Conservation (phyloP, 2,888 invertebrate genomes). For the Dichetophora obliterata region DNA sequence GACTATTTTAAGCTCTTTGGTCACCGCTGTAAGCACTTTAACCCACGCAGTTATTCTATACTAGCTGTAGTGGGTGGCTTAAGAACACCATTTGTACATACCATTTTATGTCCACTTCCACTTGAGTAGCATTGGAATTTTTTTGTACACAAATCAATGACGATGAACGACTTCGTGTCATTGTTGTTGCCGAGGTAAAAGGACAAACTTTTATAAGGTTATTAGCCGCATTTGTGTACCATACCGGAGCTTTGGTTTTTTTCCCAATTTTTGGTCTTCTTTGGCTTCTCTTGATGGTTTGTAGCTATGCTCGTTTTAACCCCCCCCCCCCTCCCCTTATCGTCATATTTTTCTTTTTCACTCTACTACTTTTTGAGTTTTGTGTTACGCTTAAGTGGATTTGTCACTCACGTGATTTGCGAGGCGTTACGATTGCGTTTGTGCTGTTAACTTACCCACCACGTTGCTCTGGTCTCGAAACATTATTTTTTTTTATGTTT, state of each 20-base stretch:
- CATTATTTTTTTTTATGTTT: not conserved
- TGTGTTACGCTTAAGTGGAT: constrained; percentile 35
- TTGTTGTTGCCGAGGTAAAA: constrained; percentile 4
- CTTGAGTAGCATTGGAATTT: constrained; percentile 5
- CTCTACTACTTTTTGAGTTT: constrained; percentile 8
- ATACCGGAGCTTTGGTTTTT: not conserved
- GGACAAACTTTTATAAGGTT: constrained; percentile 24
- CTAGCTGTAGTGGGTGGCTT: not conserved
- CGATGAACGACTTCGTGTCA: not conserved
- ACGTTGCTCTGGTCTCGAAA: not conserved
- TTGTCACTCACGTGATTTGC: constrained; percentile 36
- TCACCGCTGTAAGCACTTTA: not conserved
- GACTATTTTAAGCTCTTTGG: not conserved
- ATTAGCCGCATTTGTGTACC: constrained; percentile 20
- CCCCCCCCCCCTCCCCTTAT: no score
- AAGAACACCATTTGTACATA: not conserved
- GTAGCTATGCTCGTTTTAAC: no score
- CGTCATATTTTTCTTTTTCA: no score
- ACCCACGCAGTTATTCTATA: no score
- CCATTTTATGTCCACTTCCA: not conserved
- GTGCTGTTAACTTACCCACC: not conserved
- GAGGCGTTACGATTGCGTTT: not conserved
- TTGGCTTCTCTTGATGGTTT: constrained; percentile 11
- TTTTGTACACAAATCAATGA: constrained; percentile 19
- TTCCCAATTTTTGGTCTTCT: not conserved